phyloP scores from a whole-genome alignment of 2,797 vertebrate species.

The Squalus acanthias region DNA sequence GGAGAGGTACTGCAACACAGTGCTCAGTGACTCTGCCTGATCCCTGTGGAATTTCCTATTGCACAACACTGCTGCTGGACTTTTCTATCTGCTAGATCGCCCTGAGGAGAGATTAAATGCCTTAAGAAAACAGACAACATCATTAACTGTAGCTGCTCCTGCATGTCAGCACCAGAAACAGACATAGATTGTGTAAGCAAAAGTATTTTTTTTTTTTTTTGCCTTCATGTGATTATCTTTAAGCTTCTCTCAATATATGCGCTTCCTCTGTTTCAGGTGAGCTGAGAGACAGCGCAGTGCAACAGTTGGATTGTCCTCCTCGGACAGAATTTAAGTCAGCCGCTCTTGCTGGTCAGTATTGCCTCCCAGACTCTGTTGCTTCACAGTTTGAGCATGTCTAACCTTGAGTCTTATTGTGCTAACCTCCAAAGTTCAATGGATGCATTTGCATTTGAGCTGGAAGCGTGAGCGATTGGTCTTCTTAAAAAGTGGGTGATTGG shows the following conservation, averaged over 20 bases:
- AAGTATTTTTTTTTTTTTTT: background rate
- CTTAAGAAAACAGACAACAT: background rate
- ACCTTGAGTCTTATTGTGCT: background rate
- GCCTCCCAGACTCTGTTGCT: background rate
- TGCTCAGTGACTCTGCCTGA: background rate
- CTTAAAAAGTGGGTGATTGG: background rate
- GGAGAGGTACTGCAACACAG: background rate
- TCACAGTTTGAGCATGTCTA: background rate
- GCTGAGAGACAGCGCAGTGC: background rate
- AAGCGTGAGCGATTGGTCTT: background rate
- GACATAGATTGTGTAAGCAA: background rate
- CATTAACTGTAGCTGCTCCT: background rate
- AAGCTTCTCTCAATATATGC: background rate
- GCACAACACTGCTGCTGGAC: background rate
- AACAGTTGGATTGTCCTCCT: background rate
- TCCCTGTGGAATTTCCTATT: slow-evolving; percentile 7
- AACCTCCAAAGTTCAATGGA: background rate
- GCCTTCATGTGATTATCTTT: background rate
- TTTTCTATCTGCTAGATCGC: background rate
- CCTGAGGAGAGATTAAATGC: background rate
- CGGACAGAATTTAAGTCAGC: background rate
- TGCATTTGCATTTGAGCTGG: background rate
- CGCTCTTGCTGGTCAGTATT: background rate
- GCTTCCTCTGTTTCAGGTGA: background rate
- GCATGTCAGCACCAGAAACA: background rate